Conservation (phyloP, 2,113 vertebrate genomes). For the cattle (Bos taurus) region DNA sequence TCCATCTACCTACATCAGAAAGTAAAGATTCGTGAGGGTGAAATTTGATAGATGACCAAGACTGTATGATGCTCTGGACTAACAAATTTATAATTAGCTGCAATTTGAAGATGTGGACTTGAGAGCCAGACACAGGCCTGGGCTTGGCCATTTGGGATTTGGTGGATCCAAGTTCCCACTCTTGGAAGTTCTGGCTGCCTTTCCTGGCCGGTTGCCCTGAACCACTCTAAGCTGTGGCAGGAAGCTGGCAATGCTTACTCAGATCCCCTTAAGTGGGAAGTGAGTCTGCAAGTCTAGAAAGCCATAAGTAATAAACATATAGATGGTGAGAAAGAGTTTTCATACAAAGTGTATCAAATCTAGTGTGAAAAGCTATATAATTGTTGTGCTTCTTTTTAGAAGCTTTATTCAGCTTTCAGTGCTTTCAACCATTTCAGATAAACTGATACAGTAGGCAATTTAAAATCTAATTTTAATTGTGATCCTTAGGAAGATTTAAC, state of each 20-base stretch:
- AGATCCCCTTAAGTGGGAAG: neutral
- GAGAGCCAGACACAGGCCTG: neutral
- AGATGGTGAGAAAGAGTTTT: neutral
- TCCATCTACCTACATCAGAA: neutral
- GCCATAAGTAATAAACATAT: neutral
- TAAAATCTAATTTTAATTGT: neutral
- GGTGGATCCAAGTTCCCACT: neutral
- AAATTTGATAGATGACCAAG: neutral
- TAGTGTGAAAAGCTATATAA: neutral
- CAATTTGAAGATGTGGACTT: neutral
- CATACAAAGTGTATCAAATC: neutral
- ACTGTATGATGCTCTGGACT: neutral
- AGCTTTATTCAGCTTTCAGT: neutral
- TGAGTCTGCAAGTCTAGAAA: neutral
- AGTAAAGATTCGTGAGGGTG: neutral
- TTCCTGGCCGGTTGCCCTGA: neutral
- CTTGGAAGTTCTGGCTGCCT: neutral
- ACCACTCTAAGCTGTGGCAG: neutral
- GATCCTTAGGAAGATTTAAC: neutral
- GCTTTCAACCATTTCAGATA: neutral
- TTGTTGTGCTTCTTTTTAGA: neutral
- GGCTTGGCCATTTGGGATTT: neutral
- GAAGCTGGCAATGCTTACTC: neutral
- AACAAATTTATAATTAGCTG: neutral
- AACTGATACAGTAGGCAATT: neutral